phyloP scores from a whole-genome alignment of 2,797 vertebrate species.

The Hydrolagus colliei region DNA sequence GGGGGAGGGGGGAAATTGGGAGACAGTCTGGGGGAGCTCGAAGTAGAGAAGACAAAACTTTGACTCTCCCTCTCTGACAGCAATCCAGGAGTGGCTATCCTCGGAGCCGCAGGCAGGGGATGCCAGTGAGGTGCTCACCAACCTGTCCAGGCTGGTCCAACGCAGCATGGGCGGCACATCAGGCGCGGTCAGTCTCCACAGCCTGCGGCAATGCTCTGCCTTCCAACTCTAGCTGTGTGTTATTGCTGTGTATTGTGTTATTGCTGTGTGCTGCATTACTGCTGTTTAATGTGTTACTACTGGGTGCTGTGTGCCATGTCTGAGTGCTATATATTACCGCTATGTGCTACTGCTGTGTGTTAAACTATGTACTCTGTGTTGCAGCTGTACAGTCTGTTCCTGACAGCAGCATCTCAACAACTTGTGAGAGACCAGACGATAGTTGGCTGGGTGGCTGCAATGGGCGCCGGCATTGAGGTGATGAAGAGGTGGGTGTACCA shows the following conservation, averaged over 20 bases:
- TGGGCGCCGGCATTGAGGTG: slow-evolving; percentile 78
- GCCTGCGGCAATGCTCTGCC: no score
- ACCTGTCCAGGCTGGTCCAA: slow-evolving; percentile 69
- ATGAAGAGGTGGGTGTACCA: slow-evolving; percentile 67
- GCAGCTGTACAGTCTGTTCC: slow-evolving; percentile 83
- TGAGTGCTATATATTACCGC: no score
- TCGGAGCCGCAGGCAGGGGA: slow-evolving; percentile 51
- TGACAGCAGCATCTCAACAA: slow-evolving; percentile 71
- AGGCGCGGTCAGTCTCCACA: slow-evolving; percentile 63
- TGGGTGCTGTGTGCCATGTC: no score
- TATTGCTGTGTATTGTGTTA: no score
- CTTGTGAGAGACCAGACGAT: slow-evolving; percentile 50
- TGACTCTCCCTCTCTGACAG: slow-evolving; percentile 47
- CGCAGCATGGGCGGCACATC: slow-evolving; percentile 93
- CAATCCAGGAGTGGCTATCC: slow-evolving; percentile 70
- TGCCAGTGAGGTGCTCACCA: slow-evolving; percentile 60
- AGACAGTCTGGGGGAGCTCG: no score
- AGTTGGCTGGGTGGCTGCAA: slow-evolving; percentile 67
- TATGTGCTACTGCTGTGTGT: no score
- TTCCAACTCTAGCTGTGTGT: no score
- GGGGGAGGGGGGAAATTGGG: no score
- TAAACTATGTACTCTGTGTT: neutral
- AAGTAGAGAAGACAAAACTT: no score
- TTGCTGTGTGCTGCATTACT: no score
- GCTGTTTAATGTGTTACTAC: no score